These are phyloP conservation scores for Progne subis DNA, from an alignment of 2,113 vertebrate species.

Conservation along the genomic window DNA sequence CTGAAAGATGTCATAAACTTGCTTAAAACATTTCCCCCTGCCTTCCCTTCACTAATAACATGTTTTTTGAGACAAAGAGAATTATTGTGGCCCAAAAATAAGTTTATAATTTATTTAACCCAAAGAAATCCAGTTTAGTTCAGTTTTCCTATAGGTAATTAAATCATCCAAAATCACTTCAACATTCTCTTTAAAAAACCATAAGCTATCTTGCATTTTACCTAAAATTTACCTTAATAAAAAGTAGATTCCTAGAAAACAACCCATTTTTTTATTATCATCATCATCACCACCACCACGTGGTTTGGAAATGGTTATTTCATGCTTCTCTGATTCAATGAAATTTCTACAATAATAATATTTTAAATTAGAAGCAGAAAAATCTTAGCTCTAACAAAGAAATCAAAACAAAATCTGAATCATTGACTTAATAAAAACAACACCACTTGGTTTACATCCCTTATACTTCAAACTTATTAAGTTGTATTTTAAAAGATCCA, in stretches of 20 bases:
- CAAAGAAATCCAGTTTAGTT: background rate
- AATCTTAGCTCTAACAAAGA: background rate
- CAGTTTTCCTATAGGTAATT: background rate
- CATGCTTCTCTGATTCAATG: background rate
- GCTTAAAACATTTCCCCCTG: background rate
- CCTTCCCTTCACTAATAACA: background rate
- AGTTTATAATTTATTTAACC: background rate
- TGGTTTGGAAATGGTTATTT: background rate
- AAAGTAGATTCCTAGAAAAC: background rate
- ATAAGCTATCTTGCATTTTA: background rate
- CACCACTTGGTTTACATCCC: background rate
- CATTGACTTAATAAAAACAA: background rate
- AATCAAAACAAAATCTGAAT: slow-evolving; percentile 2
- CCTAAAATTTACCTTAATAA: background rate
- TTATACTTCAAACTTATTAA: background rate
- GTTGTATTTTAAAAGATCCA: background rate
- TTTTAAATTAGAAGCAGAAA: slow-evolving; percentile 2
- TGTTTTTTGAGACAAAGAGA: background rate
- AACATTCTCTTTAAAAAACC: background rate
- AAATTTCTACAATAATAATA: background rate
- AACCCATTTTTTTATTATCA: background rate
- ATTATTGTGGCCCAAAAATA: background rate
- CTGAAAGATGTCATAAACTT: background rate
- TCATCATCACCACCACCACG: background rate
- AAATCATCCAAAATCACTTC: background rate